Evolutionary conservation across 2,797 vertebrate genomes (phyloP), one percentile per base, ranked within the genome.

Genomic region (Lates japonicus): DNA sequence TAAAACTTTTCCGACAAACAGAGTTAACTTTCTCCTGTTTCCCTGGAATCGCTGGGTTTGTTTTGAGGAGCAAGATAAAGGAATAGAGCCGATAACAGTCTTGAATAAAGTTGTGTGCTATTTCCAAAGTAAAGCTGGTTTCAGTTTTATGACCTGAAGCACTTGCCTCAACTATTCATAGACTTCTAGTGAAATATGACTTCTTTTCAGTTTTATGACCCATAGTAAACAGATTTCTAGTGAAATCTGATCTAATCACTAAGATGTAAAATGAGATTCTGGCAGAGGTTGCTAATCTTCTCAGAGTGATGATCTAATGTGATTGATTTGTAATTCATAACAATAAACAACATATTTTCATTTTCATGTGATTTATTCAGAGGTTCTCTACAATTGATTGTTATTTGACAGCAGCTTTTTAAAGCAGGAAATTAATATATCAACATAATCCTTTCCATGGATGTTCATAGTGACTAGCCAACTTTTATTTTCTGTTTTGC

Each of bases 41-140:
- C 39, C 22, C 35, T 63, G 71, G 62, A 62, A 57, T 25, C 63
- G 7, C 25, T 58, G 19, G n/a, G 5, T 46, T 76, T 81, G 16
- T 67, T 80, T 67, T 55, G 14, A 70, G 55, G 61, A 55, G 51
- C 7, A 20, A 33, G 7, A 31, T 35, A 66, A 35, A 58, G 17
- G 48, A 0, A 48, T 67, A 54, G 31, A 19, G 57, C 29, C n/a
- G 60, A 75, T 67, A 64, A 35, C 3, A 20, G 12, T 52, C 19
- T 35, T 44, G 19, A 60, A 46, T 44, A 22, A 41, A 16, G 5
- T 31, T 52, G 3, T 8, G n/a, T 48, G 11, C 12, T 16, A 20
- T 13, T 65, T 68, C 14, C 35, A 60, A 31, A 69, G 46, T 67
- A 17, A 57, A 48, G n/a, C 1, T 17, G 29, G 5, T 63, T 59